A percentile compares a stretch with the other conserved stretches of the same genome.
phyloP scores from a whole-genome alignment of 2,888 invertebrate species.

The Microctonus aethiopoides region DNA sequence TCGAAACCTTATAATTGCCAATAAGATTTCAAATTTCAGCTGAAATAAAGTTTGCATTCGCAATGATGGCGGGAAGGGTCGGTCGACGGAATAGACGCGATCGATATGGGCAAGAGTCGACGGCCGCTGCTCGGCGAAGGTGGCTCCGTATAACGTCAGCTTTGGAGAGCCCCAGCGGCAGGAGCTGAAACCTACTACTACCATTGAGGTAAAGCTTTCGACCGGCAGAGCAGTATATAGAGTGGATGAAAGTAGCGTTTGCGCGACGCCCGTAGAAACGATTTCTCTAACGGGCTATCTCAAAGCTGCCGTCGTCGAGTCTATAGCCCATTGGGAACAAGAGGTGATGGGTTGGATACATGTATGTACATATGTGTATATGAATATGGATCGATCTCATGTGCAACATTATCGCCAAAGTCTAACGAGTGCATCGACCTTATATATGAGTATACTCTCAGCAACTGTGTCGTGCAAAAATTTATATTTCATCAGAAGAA shows the following conservation, averaged over 20 bases:
- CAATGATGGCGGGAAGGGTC: slow-evolving; percentile 1
- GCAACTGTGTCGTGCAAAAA: slow-evolving; percentile 52
- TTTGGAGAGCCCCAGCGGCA: background rate
- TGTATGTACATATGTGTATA: background rate
- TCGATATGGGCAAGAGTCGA: slow-evolving; percentile 13
- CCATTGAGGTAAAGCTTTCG: slow-evolving; percentile 21
- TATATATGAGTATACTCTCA: slow-evolving; percentile 56
- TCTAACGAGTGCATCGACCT: slow-evolving; percentile 47
- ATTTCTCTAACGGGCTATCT: slow-evolving; percentile 32
- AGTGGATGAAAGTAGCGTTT: slow-evolving; percentile 23
- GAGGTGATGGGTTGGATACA: background rate
- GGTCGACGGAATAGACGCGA: slow-evolving; percentile 11
- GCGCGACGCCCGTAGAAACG: slow-evolving; percentile 19
- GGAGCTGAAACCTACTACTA: background rate
- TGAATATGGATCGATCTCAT: slow-evolving; percentile 36
- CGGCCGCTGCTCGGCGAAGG: background rate
- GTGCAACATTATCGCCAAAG: slow-evolving; percentile 24
- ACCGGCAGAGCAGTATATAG: background rate
- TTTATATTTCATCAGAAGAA: slow-evolving; percentile 56
- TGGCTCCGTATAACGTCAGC: slow-evolving; percentile 2
- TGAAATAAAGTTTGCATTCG: background rate
- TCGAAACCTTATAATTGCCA: background rate
- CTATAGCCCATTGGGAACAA: slow-evolving; percentile 36
- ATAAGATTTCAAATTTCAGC: background rate
- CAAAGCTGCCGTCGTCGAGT: slow-evolving; percentile 29